Evolutionary conservation across 2,888 invertebrate species (phyloP).

Genomic region (Campoplex capitator): DNA sequence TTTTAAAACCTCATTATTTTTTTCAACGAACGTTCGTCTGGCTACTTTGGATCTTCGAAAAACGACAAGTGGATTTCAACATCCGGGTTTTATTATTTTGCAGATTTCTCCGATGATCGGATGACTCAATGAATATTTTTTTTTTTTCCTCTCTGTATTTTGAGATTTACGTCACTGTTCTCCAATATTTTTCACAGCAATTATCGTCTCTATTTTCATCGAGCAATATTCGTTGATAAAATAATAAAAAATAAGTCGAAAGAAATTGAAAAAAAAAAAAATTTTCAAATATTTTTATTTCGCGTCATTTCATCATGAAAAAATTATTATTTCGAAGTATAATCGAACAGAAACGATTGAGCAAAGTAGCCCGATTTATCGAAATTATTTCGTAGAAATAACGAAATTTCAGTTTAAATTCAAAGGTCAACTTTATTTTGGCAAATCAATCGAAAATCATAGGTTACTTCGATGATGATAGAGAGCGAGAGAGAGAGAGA

Average conservation of each 20-base stretch:
- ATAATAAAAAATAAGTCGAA: too few relatives aligned
- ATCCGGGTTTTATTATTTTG: too few relatives aligned
- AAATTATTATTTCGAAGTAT: not conserved
- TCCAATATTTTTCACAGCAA: not conserved
- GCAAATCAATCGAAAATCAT: not conserved
- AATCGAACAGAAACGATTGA: not conserved
- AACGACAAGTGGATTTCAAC: not conserved
- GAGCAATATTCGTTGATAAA: not conserved
- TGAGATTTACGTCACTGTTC: not conserved
- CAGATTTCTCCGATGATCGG: not conserved
- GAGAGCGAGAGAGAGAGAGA: not conserved
- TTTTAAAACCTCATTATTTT: not conserved
- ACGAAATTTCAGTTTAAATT: not conserved
- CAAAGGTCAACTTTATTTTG: not conserved
- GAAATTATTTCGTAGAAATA: not conserved
- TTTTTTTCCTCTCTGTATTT: not conserved
- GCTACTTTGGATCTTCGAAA: not conserved
- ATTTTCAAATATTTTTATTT: too few relatives aligned
- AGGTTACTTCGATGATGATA: not conserved
- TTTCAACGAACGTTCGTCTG: not conserved
- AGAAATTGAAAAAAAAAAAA: too few relatives aligned
- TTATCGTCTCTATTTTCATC: not conserved
- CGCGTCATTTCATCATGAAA: not conserved
- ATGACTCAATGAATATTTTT: not conserved
- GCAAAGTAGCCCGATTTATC: not conserved